These are phyloP conservation scores for Philopedon plagiatum DNA, from an alignment of 2,888 invertebrate species.

Conservation along the genomic window DNA sequence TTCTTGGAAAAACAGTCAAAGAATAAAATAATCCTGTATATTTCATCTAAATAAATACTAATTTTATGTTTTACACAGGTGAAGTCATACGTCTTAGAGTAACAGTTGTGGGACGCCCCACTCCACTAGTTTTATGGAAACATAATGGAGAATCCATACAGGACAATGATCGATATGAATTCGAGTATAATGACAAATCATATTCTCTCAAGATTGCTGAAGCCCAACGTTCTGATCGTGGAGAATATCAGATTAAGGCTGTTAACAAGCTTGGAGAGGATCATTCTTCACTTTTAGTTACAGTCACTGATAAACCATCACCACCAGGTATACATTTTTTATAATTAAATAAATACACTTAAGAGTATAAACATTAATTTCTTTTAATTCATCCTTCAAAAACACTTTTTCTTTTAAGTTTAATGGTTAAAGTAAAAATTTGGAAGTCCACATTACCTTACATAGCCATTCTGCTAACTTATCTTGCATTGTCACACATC, in stretches of 20 bases:
- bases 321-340: constrained; percentile 76
- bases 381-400: no score
- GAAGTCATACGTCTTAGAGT: constrained; percentile 87
- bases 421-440: no score
- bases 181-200: constrained; percentile 79
- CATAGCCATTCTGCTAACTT: no score
- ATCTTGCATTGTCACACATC: no score
- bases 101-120: constrained; percentile 74
- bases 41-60: background rate
- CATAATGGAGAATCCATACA: constrained; percentile 82
- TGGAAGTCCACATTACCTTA: no score
- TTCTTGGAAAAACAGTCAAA: no score
- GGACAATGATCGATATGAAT: constrained; percentile 77
- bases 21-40: no score
- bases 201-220: constrained; percentile 84
- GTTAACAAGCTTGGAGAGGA: constrained; percentile 88
- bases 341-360: background rate
- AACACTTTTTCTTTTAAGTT: no score
- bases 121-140: constrained; percentile 86
- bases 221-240: constrained; percentile 85
- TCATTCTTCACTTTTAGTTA: constrained; percentile 84
- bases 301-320: constrained; percentile 90
- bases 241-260: constrained; percentile 88
- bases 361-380: no score
- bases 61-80: constrained; percentile 68